These are phyloP conservation scores for Phasianus colchicus DNA, from an alignment of 2,113 vertebrate genomes.

Conservation along the genomic window DNA sequence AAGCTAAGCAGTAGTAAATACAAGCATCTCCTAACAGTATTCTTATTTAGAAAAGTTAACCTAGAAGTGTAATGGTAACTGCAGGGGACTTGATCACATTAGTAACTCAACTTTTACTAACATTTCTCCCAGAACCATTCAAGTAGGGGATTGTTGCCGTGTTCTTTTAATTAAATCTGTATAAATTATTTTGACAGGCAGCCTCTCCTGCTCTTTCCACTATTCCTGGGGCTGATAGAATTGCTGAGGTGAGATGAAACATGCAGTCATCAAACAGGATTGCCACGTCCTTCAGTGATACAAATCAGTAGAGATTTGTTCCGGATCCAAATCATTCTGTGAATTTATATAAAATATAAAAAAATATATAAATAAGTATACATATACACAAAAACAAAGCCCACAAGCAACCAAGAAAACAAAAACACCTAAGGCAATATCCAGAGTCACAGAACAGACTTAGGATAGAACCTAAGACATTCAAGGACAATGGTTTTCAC, in stretches of 20 bases:
- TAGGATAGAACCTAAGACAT: background rate
- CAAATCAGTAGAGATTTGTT: background rate
- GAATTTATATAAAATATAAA: background rate
- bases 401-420: background rate
- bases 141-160: slow-evolving; percentile 24
- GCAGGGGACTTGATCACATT: background rate
- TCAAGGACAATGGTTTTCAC: background rate
- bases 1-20: background rate
- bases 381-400: background rate
- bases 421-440: background rate
- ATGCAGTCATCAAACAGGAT: background rate
- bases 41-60: background rate
- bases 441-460: background rate
- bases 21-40: background rate
- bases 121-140: background rate
- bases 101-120: background rate
- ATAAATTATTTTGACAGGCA: slow-evolving; percentile 43
- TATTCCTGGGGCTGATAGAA: slow-evolving; percentile 6
- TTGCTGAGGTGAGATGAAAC: slow-evolving; percentile 55
- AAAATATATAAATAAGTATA: background rate
- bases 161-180: slow-evolving; percentile 17
- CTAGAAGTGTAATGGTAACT: background rate
- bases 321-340: background rate
- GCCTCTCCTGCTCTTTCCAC: slow-evolving; percentile 29
- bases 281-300: background rate